Evolutionary conservation across 2,797 vertebrate species (phyloP).

Genomic region (Dermochelys coriacea): DNA sequence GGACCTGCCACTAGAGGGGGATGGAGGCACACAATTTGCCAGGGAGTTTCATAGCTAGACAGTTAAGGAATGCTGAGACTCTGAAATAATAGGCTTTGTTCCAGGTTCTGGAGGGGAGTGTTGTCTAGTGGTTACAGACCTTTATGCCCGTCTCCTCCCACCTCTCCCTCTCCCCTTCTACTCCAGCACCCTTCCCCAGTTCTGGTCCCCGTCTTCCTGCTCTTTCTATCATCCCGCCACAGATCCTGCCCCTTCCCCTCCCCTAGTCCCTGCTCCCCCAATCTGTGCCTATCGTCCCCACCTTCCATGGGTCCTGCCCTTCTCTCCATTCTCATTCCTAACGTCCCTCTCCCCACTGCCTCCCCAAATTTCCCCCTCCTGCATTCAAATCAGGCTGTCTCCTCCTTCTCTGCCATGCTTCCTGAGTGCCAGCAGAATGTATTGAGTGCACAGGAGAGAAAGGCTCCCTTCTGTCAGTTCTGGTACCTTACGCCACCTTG

Average conservation of each 20-base stretch:
- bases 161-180: not conserved
- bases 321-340: not conserved
- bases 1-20: conserved; percentile 46
- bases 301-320: too few relatives aligned
- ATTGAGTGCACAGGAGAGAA: not conserved
- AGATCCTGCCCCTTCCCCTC: not conserved
- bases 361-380: not conserved
- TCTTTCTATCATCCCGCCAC: not conserved
- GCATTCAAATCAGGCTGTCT: not conserved
- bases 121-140: not conserved
- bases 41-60: not conserved
- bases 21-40: not conserved
- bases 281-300: not conserved
- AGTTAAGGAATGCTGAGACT: not conserved
- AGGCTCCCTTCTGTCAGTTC: not conserved
- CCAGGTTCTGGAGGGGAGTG: not conserved
- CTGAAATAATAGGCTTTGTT: not conserved
- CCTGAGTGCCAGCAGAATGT: not conserved
- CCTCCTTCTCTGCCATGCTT: not conserved
- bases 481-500: not conserved
- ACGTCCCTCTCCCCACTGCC: not conserved
- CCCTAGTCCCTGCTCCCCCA: not conserved
- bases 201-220: too few relatives aligned
- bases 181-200: not conserved
- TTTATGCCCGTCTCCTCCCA: not conserved